Evolutionary conservation across 2,888 invertebrate species (phyloP).

Genomic region (Tiliacea aurago): DNA sequence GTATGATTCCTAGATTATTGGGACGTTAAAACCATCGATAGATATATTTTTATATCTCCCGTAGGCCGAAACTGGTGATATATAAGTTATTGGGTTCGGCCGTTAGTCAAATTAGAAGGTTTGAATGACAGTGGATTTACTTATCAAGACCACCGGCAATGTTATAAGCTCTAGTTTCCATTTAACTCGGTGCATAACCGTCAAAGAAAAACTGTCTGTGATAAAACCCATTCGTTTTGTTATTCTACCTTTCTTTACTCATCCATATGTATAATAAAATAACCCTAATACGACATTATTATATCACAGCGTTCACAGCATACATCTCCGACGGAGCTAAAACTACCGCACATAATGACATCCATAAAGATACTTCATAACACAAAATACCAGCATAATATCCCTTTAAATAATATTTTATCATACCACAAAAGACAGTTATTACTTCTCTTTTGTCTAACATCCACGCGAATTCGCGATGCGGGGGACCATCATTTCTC

Average conservation of each 20-base stretch:
- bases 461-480: conserved; percentile 47
- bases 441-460: conserved; percentile 60
- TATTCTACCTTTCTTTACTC: background rate
- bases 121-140: background rate
- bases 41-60: too few relatives aligned
- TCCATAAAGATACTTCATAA: conserved; percentile 54
- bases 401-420: conserved; percentile 36
- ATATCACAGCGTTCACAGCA: background rate
- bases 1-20: too few relatives aligned
- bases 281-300: conserved; percentile 20
- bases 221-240: background rate
- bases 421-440: conserved; percentile 54
- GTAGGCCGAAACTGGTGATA: too few relatives aligned
- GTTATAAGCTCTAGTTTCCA: background rate
- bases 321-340: background rate
- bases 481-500: conserved; percentile 44
- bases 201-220: background rate
- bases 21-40: too few relatives aligned
- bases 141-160: background rate
- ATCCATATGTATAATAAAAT: background rate
- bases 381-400: conserved; percentile 45
- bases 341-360: conserved; percentile 44
- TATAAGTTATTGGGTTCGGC: too few relatives aligned
- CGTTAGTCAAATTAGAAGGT: background rate
- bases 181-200: background rate